Base-by-base conservation (phyloP, 2,888 invertebrate species). In the Odontocolon sp. region DNA sequence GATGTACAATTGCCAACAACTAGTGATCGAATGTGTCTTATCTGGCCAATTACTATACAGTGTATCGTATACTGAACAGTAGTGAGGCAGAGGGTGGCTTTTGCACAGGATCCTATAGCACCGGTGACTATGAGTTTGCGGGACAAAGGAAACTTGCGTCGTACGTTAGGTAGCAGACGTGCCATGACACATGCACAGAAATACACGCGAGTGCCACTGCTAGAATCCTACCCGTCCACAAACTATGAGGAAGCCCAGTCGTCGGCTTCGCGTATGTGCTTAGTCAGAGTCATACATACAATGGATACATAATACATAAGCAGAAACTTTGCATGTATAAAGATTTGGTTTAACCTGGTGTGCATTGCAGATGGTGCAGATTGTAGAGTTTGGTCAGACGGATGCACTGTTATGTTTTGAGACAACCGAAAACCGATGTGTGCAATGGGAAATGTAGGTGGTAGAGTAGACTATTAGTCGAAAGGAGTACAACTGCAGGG, bases 121-220 rank as follows among this genome's bases (percentile, higher is more conserved):
- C 31, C 54, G 72, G 42, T 73, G 79, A 74, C 80, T 79, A 80
- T 73, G 82, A 85, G 83, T 84, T 83, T 78, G 71, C 82, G 71
- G 84, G 83, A 87, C 87, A 87, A 87, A 86, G 86, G 86, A 87
- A 87, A 87, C 87, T 87, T 87, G 80, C 83, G 74, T 85, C 87
- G 85, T 87, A 87, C 82, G 84, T 87, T 87, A 87, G 79, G 80
- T 80, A 79, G 82, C 84, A 83, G 87, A 85, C 85, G 83, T 84
- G 82, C 81, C 83, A 77, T 84, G 85, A 85, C 86, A 83, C 84
- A 70, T 50, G 47, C 73, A 68, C 61, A 54, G 71, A 71, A 67
- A 75, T 71, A 71, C 59, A 73, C 56, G 40, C 63, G 57, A 56
- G 61, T 47, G 72, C 47, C 31, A 28, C 21, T 64, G 40, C 50